Evolutionary conservation across 92 coral and sea anemone species (phyloP).

Genomic region (Pocillopora grandis): DNA sequence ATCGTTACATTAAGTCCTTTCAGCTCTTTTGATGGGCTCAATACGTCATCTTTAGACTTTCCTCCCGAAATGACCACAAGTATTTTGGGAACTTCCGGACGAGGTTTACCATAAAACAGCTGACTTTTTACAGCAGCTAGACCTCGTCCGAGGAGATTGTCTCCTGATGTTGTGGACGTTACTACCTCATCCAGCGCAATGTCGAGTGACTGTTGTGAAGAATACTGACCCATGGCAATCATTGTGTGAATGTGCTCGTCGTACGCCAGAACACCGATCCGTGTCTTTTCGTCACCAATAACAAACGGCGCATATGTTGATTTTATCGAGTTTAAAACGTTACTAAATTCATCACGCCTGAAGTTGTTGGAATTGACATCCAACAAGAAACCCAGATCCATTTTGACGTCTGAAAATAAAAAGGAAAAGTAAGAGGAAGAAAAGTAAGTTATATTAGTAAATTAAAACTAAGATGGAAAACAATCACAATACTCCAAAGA

Average conservation of each 20-base stretch:
- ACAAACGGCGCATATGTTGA: constrained; percentile 55
- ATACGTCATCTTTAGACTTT: constrained; percentile 75
- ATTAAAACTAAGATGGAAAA: too few species aligned
- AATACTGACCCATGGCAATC: constrained; percentile 56
- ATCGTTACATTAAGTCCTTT: constrained; percentile 61
- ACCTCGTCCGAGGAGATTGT: constrained; percentile 67
- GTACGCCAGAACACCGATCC: constrained; percentile 69
- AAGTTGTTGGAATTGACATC: constrained; percentile 56
- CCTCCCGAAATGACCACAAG: constrained; percentile 73
- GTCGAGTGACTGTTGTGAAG: constrained; percentile 47
- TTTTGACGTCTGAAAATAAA: constrained; percentile 45
- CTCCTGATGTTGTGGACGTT: constrained; percentile 50
- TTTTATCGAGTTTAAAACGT: constrained; percentile 63
- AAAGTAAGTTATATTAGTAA: too few species aligned
- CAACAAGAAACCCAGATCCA: constrained; percentile 74
- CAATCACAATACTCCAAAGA: too few species aligned
- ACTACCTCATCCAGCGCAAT: constrained; percentile 53
- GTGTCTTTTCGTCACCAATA: constrained; percentile 57
- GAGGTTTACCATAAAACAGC: constrained; percentile 65
- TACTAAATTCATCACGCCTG: constrained; percentile 47
- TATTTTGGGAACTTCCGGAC: constrained; percentile 74
- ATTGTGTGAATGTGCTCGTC: constrained; percentile 46
- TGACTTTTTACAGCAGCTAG: constrained; percentile 49
- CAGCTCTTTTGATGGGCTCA: constrained; percentile 60
- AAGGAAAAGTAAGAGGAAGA: not conserved